Base-by-base conservation (phyloP, 2,113 vertebrate species). In the Morone saxatilis region DNA sequence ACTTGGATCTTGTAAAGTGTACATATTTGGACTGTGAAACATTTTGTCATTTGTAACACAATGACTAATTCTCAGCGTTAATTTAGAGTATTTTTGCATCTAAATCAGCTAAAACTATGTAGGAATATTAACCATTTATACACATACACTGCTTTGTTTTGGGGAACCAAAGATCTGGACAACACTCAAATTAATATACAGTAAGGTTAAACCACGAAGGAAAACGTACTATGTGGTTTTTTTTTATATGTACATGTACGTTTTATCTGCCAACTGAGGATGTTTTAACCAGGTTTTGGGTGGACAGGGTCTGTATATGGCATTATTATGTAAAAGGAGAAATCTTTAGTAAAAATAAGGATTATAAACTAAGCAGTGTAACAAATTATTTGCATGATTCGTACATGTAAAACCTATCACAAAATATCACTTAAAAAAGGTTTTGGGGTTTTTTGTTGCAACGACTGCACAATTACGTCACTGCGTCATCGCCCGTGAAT, bases 401-500 rank as follows among this genome's bases (percentile, higher is more conserved):
- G 12, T 13, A 47, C 13, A 47, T 47, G 43, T 11, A 12, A 45
- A 45, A 12, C 16, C 19, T 51, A 31, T 9, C 3, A 7, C 50
- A 22, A 20, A 11, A 43, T 12, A 1, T 59, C 38, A 40, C 14
- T 40, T 22, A 47, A 25, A 47, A 25, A 7, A n/a, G 7, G 12
- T 16, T 53, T 53, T 53, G 14, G 31, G 31, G 31, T 57, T 59
- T 12, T 25, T n/a, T 63, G 70, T 63, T 63, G 20, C 47, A 31
- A 7, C 4, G 45, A 41, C 78, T 56, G 83, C 84, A 73, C 71
- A 16, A 54, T 86, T 36, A 86, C 93, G 93, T 93, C 91, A 92
- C 31, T 56, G 73, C 92, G 92, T 91, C 89, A 89, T 16, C 72
- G 50, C 62, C 71, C 4, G 83, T 54, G 76, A 86, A 68, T 69